A percentile compares a stretch with the other conserved stretches of the same genome.
phyloP scores from a whole-genome alignment of 1,140 invertebrate genomes.

The Platyura marginata region DNA sequence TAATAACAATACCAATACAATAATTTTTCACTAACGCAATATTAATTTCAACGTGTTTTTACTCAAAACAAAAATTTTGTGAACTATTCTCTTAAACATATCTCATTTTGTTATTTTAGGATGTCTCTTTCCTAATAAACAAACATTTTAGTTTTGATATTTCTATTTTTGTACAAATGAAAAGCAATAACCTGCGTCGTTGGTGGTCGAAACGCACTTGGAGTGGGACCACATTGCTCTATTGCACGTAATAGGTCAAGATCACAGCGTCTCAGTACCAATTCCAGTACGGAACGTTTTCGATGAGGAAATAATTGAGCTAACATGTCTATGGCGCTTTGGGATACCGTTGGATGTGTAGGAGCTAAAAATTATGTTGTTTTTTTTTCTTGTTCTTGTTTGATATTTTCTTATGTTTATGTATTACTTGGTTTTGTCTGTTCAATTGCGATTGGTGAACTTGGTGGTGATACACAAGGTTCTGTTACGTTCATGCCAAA shows the following conservation, averaged over 20 bases:
- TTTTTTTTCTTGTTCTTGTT: no score
- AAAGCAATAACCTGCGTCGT: slow-evolving; percentile 2
- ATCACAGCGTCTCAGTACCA: slow-evolving; percentile 70
- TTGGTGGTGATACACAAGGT: slow-evolving; percentile 22
- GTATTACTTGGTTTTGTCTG: background rate
- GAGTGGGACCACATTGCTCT: slow-evolving; percentile 16
- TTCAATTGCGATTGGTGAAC: slow-evolving; percentile 9
- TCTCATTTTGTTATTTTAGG: no score
- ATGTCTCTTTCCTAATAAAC: no score
- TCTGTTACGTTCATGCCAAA: slow-evolving; percentile 65
- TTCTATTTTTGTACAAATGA: no score
- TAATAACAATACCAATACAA: no score
- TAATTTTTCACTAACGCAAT: no score
- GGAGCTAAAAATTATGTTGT: background rate
- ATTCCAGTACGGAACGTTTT: slow-evolving; percentile 69
- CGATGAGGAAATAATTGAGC: slow-evolving; percentile 69
- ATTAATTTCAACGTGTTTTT: no score
- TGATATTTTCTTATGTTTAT: no score
- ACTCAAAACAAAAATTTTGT: no score
- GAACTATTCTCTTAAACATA: no score
- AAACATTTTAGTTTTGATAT: no score
- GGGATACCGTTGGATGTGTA: slow-evolving; percentile 19
- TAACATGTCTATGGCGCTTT: slow-evolving; percentile 64
- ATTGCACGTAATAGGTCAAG: slow-evolving; percentile 57
- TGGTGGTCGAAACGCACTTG: slow-evolving; percentile 3